phyloP scores from a whole-genome alignment of 2,797 vertebrate species.

The Pitangus sulphuratus region DNA sequence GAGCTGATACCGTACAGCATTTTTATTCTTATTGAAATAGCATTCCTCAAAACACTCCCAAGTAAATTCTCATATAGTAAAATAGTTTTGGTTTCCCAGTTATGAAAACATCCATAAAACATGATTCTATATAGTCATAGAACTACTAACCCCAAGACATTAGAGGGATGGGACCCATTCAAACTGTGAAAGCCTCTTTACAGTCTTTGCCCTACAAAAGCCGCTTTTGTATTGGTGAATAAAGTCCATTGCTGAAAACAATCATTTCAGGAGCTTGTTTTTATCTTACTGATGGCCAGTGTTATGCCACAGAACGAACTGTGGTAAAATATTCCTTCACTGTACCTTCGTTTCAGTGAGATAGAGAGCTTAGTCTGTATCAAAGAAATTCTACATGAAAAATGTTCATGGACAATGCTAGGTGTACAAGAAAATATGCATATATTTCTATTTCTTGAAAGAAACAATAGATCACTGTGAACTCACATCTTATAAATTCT shows the following conservation, averaged over 20 bases:
- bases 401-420: not conserved
- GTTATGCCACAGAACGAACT: not conserved
- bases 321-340: slow-evolving; percentile 9
- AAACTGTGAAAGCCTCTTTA: not conserved
- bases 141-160: not conserved
- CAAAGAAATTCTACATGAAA: slow-evolving; percentile 5
- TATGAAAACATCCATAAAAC: not conserved
- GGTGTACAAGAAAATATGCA: not conserved
- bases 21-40: not conserved
- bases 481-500: not conserved
- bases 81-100: not conserved
- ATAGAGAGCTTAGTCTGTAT: not conserved
- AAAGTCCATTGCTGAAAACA: slow-evolving; percentile 32
- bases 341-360: not conserved
- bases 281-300: not conserved
- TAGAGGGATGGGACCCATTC: not conserved
- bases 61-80: not conserved
- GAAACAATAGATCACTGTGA: not conserved
- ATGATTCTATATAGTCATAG: not conserved
- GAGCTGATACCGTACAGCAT: not conserved
- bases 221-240: not conserved
- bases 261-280: slow-evolving; percentile 42
- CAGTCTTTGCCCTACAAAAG: not conserved
- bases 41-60: not conserved
- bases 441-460: not conserved